phyloP scores from a whole-genome alignment of 2,888 invertebrate species.

The Drosophila gaucha region DNA sequence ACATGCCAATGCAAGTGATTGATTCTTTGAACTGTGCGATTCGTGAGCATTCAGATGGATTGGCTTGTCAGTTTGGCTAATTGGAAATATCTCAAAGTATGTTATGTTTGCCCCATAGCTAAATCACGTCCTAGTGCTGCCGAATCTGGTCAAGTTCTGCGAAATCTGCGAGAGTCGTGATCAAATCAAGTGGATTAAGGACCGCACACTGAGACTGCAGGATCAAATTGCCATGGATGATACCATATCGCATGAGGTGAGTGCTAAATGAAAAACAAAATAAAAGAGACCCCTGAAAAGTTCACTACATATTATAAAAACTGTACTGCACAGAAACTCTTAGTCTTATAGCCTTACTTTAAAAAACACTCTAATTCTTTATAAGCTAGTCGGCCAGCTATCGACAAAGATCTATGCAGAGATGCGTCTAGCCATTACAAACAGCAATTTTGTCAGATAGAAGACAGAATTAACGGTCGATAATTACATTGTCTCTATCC shows the following conservation, averaged over 20 bases:
- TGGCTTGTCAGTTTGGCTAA: slow-evolving; percentile 34
- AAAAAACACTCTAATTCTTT: not conserved
- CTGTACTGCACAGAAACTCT: not conserved
- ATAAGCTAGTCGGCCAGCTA: not conserved
- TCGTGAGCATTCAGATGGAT: slow-evolving; percentile 39
- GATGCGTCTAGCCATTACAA: too few species aligned
- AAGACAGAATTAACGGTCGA: too few species aligned
- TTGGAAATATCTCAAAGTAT: slow-evolving; percentile 38
- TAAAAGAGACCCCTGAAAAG: not conserved
- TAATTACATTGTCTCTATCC: too few species aligned
- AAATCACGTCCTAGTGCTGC: slow-evolving; percentile 86
- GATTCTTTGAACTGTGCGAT: slow-evolving; percentile 30
- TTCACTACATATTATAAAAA: not conserved
- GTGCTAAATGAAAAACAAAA: not conserved
- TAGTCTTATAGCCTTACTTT: too few species aligned
- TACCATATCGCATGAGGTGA: slow-evolving; percentile 89
- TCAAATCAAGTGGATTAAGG: slow-evolving; percentile 93
- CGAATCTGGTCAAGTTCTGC: slow-evolving; percentile 89
- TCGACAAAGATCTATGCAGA: not conserved
- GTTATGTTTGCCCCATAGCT: slow-evolving; percentile 63
- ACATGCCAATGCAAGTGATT: slow-evolving; percentile 35
- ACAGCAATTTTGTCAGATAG: too few species aligned
- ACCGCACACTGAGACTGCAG: slow-evolving; percentile 88
- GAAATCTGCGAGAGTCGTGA: slow-evolving; percentile 91
- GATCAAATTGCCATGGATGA: slow-evolving; percentile 90